These are phyloP conservation scores for Macheiramphus alcinus DNA, from an alignment of 2,113 vertebrate genomes.

Conservation along the genomic window DNA sequence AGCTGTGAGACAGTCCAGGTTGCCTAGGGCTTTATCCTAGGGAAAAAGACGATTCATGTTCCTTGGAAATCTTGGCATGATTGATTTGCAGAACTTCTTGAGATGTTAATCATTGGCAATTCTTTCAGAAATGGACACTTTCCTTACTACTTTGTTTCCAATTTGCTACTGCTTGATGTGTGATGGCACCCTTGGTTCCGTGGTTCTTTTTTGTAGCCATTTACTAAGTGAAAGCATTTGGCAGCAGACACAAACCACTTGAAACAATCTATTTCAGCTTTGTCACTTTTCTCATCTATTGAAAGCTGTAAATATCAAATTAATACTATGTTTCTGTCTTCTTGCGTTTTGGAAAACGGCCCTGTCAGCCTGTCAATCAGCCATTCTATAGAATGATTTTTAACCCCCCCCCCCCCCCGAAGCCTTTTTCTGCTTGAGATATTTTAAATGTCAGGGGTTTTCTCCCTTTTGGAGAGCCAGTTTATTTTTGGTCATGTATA, in stretches of 20 bases:
- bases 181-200: not conserved
- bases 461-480: not conserved
- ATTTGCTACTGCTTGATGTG: not conserved
- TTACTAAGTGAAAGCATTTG: not conserved
- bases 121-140: not conserved
- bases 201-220: not conserved
- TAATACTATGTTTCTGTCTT: not conserved
- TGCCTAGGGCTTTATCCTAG: not conserved
- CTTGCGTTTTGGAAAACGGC: not conserved
- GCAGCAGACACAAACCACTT: not conserved
- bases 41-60: not conserved
- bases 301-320: constrained; percentile 16
- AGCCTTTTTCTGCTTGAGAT: not conserved
- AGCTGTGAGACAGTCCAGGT: not conserved
- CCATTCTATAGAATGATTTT: not conserved
- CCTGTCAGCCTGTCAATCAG: not conserved
- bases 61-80: not conserved
- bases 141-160: not conserved
- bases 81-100: not conserved
- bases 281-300: not conserved
- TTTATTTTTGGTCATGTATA: not conserved
- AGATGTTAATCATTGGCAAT: not conserved
- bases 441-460: not conserved
- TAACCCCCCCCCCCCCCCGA: too few species aligned
- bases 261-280: not conserved